A percentile compares a stretch with the other conserved stretches of the same genome.
Evolutionary conservation across 2,797 vertebrate species (phyloP).

Genomic region (Alectoris magna): DNA sequence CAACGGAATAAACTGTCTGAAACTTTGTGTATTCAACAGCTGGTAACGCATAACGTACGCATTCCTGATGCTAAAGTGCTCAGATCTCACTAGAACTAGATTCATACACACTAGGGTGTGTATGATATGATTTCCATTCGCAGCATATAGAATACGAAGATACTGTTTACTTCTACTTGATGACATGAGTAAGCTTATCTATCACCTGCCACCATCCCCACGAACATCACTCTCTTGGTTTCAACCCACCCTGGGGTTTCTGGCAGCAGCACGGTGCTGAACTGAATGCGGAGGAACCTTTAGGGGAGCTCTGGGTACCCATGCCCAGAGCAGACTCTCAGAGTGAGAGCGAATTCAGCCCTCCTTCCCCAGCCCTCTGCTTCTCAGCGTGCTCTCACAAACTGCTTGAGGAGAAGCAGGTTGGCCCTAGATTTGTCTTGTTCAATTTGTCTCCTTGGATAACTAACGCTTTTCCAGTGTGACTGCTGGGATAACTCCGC

Average conservation of each 20-base stretch:
- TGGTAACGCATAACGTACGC: background rate
- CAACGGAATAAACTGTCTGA: background rate
- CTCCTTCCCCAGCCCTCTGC: background rate
- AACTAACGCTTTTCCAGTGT: conserved; percentile 16
- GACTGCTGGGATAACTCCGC: background rate
- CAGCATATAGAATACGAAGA: background rate
- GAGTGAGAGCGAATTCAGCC: background rate
- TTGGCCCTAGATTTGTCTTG: conserved; percentile 51
- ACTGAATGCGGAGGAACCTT: background rate
- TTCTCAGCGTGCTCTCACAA: conserved; percentile 21
- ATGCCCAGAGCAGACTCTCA: background rate
- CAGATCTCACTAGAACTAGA: conserved; percentile 7
- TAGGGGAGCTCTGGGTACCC: background rate
- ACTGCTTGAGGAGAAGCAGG: conserved; percentile 37
- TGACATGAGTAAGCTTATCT: background rate
- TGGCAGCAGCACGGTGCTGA: background rate
- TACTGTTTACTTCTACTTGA: conserved; percentile 41
- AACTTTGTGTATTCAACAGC: background rate
- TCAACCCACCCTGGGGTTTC: background rate
- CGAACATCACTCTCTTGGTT: background rate
- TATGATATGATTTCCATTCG: conserved; percentile 15
- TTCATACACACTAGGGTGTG: background rate
- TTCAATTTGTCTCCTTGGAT: conserved; percentile 47
- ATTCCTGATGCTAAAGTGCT: background rate
- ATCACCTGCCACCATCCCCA: background rate